Base-by-base conservation (phyloP, 1,140 invertebrate species). In the Lysiphlebus fabarum region DNA sequence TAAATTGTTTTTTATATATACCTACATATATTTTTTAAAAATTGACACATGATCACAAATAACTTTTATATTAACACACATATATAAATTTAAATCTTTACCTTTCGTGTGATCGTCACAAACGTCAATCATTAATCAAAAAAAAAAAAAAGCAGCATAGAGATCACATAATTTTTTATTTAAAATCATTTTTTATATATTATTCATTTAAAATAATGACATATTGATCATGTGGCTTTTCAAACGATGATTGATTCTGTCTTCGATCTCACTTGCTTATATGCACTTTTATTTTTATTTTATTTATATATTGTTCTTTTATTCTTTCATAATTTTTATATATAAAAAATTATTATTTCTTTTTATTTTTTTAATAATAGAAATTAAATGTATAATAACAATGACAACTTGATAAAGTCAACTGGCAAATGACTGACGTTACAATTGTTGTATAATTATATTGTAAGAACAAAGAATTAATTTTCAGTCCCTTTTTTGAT, bases 1-100 rank as follows among this genome's bases (percentile, higher is more conserved):
- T 68, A 73, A 76, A 76, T 76, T 71, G 70, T 73, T 73, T 71
- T 64, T 65, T 45, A 62, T 61, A 51, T 14, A 53, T 40, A 26
- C 50, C 59, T 36, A 5, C n/a, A n/a, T n/a, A n/a, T n/a, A n/a
- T n/a, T n/a, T 5, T 33, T n/a, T 51, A 51, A 33, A 51, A 12
- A 34, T 38, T 36, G 38, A 51, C 49, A 33, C 36, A 34, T 37
- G 36, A 51, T 11, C 36, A 51, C 43, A 6, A 8, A n/a, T 12
- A 51, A 3, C 34, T 51, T 34, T 5, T 51, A 51, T 36, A 51
- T 51, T 51, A 38, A 37, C 34, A 26, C 17, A 26, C 4, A 26
- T 26, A 26, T 26, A 26, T 26, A 26, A 26, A 26, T 26, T 26
- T 4, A 1, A 26, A 36, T 51, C 38, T 37, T 51, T 45, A 48